Evolutionary conservation across 2,113 vertebrate species (phyloP).

Genomic region (Gallinago paraguaiae): DNA sequence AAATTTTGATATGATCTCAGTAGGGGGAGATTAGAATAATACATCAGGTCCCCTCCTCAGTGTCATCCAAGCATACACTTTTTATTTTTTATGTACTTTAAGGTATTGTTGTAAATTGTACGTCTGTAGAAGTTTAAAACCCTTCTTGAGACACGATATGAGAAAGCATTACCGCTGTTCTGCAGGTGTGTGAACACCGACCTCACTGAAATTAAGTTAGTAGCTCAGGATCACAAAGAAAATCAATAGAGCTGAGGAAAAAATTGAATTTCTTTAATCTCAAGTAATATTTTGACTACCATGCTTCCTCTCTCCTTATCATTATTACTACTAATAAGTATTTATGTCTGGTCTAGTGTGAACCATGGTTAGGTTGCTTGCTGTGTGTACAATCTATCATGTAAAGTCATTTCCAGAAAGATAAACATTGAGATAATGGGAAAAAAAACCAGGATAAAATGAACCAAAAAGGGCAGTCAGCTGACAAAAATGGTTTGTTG

Average conservation of each 20-base stretch:
- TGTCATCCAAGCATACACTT: not conserved
- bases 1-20: not conserved
- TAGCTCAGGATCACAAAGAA: not conserved
- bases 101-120: not conserved
- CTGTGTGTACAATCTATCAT: not conserved
- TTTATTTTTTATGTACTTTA: not conserved
- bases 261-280: not conserved
- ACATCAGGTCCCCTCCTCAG: not conserved
- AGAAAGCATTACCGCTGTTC: not conserved
- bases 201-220: not conserved
- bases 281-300: not conserved
- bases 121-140: not conserved
- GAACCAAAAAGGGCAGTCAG: not conserved
- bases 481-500: not conserved
- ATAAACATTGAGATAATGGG: not conserved
- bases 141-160: not conserved
- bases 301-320: not conserved
- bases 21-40: not conserved
- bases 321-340: not conserved
- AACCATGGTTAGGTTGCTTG: not conserved
- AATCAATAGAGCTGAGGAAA: not conserved
- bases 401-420: constrained; percentile 18
- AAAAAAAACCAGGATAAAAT: not conserved
- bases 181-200: not conserved
- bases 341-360: not conserved